These are phyloP conservation scores for Babylonia areolata DNA, from an alignment of 1,140 invertebrate genomes.

Conservation along the genomic window DNA sequence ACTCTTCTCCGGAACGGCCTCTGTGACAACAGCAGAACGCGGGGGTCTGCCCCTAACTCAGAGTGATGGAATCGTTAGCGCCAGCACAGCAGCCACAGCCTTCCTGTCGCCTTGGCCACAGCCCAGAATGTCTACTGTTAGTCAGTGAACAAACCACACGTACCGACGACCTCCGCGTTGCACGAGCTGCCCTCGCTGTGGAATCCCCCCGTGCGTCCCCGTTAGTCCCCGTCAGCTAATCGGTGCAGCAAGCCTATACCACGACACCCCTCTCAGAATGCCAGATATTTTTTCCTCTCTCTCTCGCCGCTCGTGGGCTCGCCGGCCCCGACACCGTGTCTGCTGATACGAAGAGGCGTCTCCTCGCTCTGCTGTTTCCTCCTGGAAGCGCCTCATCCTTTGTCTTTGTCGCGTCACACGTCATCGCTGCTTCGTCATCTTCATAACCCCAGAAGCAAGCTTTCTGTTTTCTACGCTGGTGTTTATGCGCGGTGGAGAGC, in stretches of 20 bases:
- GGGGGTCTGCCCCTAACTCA: neutral
- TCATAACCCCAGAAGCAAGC: neutral
- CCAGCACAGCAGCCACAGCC: too few species aligned
- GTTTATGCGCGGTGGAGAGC: neutral
- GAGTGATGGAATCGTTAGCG: neutral
- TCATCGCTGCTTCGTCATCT: neutral
- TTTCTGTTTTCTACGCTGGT: neutral
- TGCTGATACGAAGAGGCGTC: neutral
- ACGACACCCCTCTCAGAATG: constrained; percentile 7
- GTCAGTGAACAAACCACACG: too few species aligned
- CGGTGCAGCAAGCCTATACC: neutral
- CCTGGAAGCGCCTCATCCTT: neutral
- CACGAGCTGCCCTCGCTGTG: neutral
- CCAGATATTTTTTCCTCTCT: neutral
- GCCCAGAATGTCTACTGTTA: too few species aligned
- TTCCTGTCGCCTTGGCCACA: too few species aligned
- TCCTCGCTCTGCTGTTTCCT: neutral
- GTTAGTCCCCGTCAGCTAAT: constrained; percentile 26
- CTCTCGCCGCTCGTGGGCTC: too few species aligned
- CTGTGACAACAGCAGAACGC: too few species aligned
- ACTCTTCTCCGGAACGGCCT: too few species aligned
- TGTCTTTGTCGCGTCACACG: neutral
- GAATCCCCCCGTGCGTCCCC: neutral
- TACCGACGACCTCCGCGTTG: too few species aligned
- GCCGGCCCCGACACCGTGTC: neutral